Percentiles rank a stretch among this genome's conserved stretches.
Evolutionary conservation across 2,888 invertebrate genomes (phyloP).

Genomic region (Diplolepis rosae): DNA sequence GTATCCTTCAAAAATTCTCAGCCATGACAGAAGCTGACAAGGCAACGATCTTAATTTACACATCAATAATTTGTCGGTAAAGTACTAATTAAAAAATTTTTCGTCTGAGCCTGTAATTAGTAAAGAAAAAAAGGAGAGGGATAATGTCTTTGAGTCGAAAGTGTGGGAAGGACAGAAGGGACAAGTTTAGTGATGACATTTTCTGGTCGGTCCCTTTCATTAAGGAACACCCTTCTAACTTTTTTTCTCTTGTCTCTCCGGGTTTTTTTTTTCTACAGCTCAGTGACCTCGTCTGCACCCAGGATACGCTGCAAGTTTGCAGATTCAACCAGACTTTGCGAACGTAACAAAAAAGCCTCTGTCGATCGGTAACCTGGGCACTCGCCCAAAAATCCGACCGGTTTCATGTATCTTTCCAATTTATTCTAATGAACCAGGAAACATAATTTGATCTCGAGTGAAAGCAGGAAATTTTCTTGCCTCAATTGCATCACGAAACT

Average conservation of each 20-base stretch:
- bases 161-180: neutral
- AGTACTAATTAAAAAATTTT: neutral
- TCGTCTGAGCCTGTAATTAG: neutral
- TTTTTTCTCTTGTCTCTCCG: neutral
- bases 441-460: neutral
- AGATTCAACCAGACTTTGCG: slow-evolving; percentile 14
- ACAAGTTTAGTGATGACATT: neutral
- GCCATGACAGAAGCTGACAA: neutral
- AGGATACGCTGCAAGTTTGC: slow-evolving; percentile 22
- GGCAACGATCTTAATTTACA: neutral
- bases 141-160: neutral
- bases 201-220: neutral
- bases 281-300: slow-evolving; percentile 25
- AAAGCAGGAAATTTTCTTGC: slow-evolving; percentile 11
- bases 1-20: no score
- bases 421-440: slow-evolving; percentile 21
- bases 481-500: neutral
- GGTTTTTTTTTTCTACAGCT: slow-evolving; percentile 4
- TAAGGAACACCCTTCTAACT: neutral
- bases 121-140: neutral
- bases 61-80: neutral
- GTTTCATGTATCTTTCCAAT: slow-evolving; percentile 24
- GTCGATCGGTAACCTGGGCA: slow-evolving; percentile 7
- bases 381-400: slow-evolving; percentile 21
- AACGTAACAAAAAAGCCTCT: slow-evolving; percentile 13